phyloP scores from a whole-genome alignment of 1,140 invertebrate species.

The Periplaneta americana region DNA sequence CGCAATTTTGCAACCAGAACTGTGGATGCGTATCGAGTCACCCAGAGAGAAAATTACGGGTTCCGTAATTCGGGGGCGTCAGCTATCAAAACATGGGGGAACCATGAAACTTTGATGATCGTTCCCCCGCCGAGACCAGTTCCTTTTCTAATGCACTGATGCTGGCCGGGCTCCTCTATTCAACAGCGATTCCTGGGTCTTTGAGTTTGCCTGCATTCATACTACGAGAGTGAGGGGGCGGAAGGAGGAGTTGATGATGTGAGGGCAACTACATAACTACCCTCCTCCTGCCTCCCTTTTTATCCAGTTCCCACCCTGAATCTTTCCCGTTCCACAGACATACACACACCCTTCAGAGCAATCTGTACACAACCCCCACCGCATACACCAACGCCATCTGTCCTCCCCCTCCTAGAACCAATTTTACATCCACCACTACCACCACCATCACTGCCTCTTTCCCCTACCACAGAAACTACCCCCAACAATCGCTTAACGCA shows the following conservation, averaged over 20 bases:
- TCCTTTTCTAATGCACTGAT: neutral
- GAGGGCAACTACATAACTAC: conserved; percentile 2
- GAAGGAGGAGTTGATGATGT: conserved; percentile 1
- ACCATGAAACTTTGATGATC: conserved; percentile 20
- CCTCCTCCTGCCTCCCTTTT: neutral
- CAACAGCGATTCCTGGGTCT: neutral
- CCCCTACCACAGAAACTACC: neutral
- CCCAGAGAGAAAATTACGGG: conserved; percentile 14
- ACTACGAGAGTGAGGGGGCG: neutral
- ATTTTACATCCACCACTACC: neutral
- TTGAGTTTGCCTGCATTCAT: neutral
- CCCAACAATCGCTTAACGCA: conserved; percentile 1
- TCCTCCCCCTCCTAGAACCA: neutral
- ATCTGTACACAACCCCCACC: conserved; percentile 7
- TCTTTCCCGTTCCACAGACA: neutral
- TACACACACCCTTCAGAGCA: neutral
- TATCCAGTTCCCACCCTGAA: neutral
- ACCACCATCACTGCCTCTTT: neutral
- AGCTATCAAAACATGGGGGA: conserved; percentile 18
- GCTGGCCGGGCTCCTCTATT: neutral
- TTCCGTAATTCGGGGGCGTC: conserved; percentile 15
- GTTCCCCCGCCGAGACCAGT: neutral
- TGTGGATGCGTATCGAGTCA: neutral
- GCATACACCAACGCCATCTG: conserved; percentile 6
- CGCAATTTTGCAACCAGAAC: neutral